Evolutionary conservation across 2,797 vertebrate genomes (phyloP).

Genomic region (Tadarida brasiliensis): DNA sequence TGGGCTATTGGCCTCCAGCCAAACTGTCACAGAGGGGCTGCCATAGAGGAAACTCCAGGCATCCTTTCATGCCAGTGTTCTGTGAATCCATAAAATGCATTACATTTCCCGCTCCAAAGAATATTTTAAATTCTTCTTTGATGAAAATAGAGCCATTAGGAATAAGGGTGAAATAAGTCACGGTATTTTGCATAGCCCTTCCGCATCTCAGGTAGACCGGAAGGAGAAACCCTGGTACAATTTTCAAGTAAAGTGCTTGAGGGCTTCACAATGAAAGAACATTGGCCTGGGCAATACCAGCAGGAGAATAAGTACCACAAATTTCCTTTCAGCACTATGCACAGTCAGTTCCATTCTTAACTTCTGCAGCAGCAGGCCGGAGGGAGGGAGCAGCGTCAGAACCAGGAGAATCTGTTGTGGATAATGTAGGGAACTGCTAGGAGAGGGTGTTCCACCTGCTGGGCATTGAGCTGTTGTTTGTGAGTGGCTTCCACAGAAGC

Average conservation of each 20-base stretch:
- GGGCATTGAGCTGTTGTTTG: not conserved
- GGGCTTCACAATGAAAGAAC: not conserved
- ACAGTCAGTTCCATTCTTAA: fast-evolving
- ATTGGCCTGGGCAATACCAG: not conserved
- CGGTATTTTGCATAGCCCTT: not conserved
- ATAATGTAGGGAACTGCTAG: not conserved
- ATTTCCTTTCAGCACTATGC: not conserved
- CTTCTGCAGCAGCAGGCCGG: not conserved
- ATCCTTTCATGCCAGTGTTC: not conserved
- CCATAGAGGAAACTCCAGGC: not conserved
- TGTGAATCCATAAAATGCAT: not conserved
- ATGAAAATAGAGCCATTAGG: not conserved
- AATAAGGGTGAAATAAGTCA: slow-evolving; percentile 18
- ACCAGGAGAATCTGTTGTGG: not conserved
- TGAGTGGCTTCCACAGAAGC: slow-evolving; percentile 35
- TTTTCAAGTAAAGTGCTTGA: not conserved
- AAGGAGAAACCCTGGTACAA: not conserved
- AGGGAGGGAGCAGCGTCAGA: not conserved
- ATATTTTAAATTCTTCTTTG: slow-evolving; percentile 7
- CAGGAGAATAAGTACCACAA: not conserved
- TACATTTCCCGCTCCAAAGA: slow-evolving; percentile 57
- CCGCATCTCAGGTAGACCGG: not conserved
- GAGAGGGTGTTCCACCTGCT: not conserved
- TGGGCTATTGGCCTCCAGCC: not conserved
- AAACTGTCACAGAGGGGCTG: not conserved